These are phyloP conservation scores for Microcebus griseorufus DNA, from an alignment of 2,113 vertebrate species.

Conservation along the genomic window DNA sequence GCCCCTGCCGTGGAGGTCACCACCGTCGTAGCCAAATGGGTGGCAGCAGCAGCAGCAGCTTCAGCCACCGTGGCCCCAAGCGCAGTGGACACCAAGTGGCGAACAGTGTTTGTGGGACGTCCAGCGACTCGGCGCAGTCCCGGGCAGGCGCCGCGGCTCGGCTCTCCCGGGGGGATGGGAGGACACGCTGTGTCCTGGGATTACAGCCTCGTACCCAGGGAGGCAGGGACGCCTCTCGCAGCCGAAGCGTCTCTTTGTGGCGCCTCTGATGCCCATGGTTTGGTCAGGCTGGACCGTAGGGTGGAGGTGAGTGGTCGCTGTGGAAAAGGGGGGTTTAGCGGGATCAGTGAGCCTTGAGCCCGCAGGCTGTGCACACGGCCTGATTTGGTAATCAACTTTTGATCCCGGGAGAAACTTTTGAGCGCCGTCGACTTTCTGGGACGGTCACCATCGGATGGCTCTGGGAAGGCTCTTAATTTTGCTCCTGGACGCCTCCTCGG, in stretches of 20 bases:
- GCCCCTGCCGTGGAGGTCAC: background rate
- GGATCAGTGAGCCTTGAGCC: rapidly evolving
- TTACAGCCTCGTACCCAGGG: background rate
- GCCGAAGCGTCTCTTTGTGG: background rate
- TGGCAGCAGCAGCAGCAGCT: background rate
- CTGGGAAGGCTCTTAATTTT: background rate
- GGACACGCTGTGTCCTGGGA: background rate
- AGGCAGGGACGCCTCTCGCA: background rate
- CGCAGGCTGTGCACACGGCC: background rate
- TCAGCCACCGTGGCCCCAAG: background rate
- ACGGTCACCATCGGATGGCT: rapidly evolving
- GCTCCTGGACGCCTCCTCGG: background rate
- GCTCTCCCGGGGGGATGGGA: background rate
- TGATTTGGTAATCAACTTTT: background rate
- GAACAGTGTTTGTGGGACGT: background rate
- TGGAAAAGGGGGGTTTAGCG: background rate
- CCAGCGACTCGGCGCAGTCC: background rate
- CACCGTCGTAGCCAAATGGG: background rate
- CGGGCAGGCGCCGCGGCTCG: rapidly evolving
- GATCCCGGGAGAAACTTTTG: background rate
- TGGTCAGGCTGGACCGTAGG: background rate
- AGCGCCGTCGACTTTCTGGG: background rate
- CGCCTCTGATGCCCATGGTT: background rate
- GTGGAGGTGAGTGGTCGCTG: background rate
- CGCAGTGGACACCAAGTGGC: background rate